Conservation (phyloP, 2,113 vertebrate genomes). For the Melanerpes formicivorus region DNA sequence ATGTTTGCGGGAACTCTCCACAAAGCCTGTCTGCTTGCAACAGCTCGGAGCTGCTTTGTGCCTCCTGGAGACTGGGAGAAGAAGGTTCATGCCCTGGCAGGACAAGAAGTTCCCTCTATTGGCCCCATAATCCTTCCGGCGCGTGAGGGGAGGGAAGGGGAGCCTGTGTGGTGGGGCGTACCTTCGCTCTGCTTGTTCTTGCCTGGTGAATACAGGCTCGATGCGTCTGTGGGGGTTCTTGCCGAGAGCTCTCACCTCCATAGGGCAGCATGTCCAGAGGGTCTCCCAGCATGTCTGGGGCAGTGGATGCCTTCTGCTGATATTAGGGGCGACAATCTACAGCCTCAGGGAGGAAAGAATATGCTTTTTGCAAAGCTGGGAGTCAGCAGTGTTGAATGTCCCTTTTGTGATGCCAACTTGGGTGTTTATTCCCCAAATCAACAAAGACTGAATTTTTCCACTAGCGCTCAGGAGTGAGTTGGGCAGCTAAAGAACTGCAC, state of each 20-base stretch:
- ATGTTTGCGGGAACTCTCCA: slow-evolving; percentile 36
- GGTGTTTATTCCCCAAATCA: neutral
- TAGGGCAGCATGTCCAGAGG: fast-evolving
- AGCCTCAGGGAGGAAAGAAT: neutral
- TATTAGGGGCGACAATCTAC: neutral
- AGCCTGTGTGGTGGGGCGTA: neutral
- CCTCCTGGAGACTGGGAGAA: slow-evolving; percentile 27
- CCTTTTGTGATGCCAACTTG: neutral
- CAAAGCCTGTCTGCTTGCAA: slow-evolving; percentile 43
- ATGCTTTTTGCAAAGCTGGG: neutral
- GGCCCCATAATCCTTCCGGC: slow-evolving; percentile 58
- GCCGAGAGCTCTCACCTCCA: neutral
- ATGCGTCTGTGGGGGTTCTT: neutral
- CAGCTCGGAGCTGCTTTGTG: slow-evolving; percentile 30
- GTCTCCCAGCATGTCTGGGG: neutral
- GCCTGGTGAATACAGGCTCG: neutral
- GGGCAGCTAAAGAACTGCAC: too few species aligned
- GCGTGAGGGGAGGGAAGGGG: neutral
- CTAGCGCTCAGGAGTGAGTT: neutral
- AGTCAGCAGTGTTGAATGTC: neutral
- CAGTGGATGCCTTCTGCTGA: fast-evolving
- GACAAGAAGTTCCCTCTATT: slow-evolving; percentile 39
- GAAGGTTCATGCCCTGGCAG: slow-evolving; percentile 60
- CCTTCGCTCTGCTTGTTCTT: neutral
- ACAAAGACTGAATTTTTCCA: neutral